Conservation (phyloP, 2,113 vertebrate species). For the Tachysurus fulvidraco region DNA sequence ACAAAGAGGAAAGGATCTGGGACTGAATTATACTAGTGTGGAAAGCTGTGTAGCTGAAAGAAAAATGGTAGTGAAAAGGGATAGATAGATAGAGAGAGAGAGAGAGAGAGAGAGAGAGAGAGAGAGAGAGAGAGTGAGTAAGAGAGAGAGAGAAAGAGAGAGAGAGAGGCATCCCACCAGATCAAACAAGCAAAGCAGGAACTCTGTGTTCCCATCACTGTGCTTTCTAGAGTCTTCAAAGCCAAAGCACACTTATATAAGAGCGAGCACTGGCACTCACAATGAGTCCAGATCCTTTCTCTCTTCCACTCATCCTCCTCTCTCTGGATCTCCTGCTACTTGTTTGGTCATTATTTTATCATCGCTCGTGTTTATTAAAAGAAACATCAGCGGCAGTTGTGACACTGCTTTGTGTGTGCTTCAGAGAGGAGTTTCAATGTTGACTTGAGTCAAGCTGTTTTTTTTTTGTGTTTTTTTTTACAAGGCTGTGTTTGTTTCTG, state of each 20-base stretch:
- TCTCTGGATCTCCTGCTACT: conserved; percentile 23
- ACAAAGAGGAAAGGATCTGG: background rate
- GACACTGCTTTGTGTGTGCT: conserved; percentile 30
- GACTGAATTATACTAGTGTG: conserved; percentile 4
- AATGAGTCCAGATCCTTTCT: conserved; percentile 62
- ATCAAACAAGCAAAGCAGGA: conserved; percentile 60
- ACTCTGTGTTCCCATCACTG: conserved; percentile 59
- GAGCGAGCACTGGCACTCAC: conserved; percentile 56
- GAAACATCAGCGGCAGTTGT: conserved; percentile 34
- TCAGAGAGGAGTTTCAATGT: conserved; percentile 37
- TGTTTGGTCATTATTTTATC: conserved; percentile 51
- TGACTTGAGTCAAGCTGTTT: conserved; percentile 43
- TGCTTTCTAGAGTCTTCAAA: conserved; percentile 65
- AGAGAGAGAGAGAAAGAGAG: background rate
- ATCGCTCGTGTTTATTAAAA: conserved; percentile 56
- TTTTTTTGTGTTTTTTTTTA: too few species aligned
- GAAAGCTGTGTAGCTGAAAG: background rate
- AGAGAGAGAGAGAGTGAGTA: background rate
- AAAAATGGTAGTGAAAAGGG: background rate
- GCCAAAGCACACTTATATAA: conserved; percentile 64
- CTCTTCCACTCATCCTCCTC: conserved; percentile 24
- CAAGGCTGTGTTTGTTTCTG: background rate
- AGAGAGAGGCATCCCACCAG: conserved; percentile 41
- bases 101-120: background rate
- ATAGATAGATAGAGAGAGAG: too few species aligned